A percentile compares a stretch with the other conserved stretches of the same genome.
Conservation (phyloP, 2,888 invertebrate species). For the Gastrophysa polygoni region DNA sequence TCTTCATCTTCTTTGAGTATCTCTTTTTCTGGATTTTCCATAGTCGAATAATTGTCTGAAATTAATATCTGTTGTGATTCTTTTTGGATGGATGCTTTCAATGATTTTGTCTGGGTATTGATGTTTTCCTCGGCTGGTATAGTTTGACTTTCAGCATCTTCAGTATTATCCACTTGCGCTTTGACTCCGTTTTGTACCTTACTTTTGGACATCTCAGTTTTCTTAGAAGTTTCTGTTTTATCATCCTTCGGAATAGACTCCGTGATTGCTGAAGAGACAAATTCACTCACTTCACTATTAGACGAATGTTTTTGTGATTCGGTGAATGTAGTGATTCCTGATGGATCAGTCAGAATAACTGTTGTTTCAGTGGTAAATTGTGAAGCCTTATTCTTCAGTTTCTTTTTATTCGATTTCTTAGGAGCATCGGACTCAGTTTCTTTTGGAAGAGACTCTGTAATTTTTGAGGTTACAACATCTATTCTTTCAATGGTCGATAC, state of each 20-base stretch:
- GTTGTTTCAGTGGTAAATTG: not conserved
- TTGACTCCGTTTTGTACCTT: too few relatives aligned
- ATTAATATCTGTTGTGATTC: not conserved
- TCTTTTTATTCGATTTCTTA: constrained; percentile 16
- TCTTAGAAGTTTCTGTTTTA: too few relatives aligned
- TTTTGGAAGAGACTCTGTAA: not conserved
- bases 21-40: not conserved
- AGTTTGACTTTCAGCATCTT: not conserved
- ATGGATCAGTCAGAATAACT: too few relatives aligned
- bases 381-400: constrained; percentile 16
- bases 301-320: too few relatives aligned
- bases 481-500: not conserved
- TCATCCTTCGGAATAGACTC: too few relatives aligned
- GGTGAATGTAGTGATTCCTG: too few relatives aligned
- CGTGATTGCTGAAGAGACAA: too few relatives aligned
- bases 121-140: not conserved
- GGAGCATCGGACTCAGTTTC: not conserved
- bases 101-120: not conserved
- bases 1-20: not conserved
- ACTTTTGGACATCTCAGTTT: too few relatives aligned
- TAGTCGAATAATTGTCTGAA: not conserved
- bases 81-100: not conserved
- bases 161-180: too few relatives aligned
- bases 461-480: not conserved
- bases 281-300: too few relatives aligned